Percentiles rank a stretch among this genome's conserved stretches.
Evolutionary conservation across 1,140 invertebrate genomes (phyloP).

Genomic region (Theocolax elegans): DNA sequence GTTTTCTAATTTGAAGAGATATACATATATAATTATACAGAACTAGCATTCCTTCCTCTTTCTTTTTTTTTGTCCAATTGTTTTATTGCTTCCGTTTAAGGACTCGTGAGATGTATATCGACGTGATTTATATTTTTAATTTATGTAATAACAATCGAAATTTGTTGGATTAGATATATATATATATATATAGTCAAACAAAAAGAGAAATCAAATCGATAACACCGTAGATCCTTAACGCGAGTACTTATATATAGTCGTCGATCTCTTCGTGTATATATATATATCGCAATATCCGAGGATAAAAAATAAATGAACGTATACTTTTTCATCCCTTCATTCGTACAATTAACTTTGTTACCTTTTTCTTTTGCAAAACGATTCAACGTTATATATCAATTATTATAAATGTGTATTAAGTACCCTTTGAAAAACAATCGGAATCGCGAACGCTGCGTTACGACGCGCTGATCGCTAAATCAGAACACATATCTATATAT

Average conservation of each 20-base stretch:
- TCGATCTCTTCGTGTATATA: too few species aligned
- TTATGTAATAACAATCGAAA: background rate
- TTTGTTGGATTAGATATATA: too few species aligned
- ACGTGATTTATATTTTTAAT: too few species aligned
- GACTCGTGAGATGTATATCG: too few species aligned
- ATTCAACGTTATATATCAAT: background rate
- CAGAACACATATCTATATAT: too few species aligned
- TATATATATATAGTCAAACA: too few species aligned
- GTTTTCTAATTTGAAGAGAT: conserved; percentile 8
- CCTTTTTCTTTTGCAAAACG: background rate
- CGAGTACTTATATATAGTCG: too few species aligned
- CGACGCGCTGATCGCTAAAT: too few species aligned
- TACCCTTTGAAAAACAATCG: too few species aligned
- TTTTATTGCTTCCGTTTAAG: conserved; percentile 13
- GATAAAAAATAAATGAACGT: background rate
- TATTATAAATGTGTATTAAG: background rate
- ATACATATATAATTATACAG: background rate
- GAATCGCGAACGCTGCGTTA: too few species aligned
- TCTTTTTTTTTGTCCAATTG: background rate
- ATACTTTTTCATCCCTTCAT: background rate
- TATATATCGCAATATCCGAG: background rate
- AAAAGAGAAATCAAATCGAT: too few species aligned
- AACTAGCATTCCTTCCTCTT: background rate
- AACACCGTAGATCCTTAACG: too few species aligned
- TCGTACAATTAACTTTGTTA: background rate